Evolutionary conservation across 92 coral and sea anemone species (phyloP).

Genomic region (Porites divaricata): DNA sequence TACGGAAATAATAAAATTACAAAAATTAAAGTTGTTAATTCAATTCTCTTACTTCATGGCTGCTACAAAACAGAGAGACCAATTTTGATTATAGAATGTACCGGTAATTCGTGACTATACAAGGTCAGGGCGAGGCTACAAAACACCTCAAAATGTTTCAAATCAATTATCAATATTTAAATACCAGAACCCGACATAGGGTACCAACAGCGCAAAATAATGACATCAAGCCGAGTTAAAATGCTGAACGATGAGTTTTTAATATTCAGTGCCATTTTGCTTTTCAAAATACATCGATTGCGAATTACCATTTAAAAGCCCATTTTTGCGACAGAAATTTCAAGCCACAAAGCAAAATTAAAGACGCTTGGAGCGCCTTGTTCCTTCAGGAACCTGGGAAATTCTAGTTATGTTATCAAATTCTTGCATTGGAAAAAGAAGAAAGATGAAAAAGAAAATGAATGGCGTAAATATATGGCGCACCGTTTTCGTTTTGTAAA

Average conservation of each 20-base stretch:
- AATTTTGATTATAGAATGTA: not conserved
- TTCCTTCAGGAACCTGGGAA: not conserved
- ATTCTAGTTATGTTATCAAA: not conserved
- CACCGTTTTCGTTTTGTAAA: conserved; percentile 32
- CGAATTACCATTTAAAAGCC: conserved; percentile 33
- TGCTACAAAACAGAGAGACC: conserved; percentile 1
- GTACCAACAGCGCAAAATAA: conserved; percentile 32
- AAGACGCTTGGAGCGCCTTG: not conserved
- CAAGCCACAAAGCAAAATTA: too few relatives aligned
- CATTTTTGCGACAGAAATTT: conserved; percentile 7
- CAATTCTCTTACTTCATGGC: not conserved
- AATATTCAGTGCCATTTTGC: conserved; percentile 43
- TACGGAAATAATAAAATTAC: conserved; percentile 3
- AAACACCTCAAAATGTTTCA: conserved; percentile 36
- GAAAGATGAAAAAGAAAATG: not conserved
- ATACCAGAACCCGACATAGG: not conserved
- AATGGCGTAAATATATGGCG: not conserved
- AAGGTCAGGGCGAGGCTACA: conserved; percentile 26
- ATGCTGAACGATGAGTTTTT: conserved; percentile 47
- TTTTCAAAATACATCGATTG: conserved; percentile 24
- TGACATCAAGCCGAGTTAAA: conserved; percentile 45
- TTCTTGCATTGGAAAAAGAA: not conserved
- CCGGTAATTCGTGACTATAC: conserved; percentile 27
- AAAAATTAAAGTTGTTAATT: not conserved
- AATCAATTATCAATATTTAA: conserved; percentile 38